Conservation (phyloP, 64 coral and sea anemone species). For the Catalaphyllia jardinei region DNA sequence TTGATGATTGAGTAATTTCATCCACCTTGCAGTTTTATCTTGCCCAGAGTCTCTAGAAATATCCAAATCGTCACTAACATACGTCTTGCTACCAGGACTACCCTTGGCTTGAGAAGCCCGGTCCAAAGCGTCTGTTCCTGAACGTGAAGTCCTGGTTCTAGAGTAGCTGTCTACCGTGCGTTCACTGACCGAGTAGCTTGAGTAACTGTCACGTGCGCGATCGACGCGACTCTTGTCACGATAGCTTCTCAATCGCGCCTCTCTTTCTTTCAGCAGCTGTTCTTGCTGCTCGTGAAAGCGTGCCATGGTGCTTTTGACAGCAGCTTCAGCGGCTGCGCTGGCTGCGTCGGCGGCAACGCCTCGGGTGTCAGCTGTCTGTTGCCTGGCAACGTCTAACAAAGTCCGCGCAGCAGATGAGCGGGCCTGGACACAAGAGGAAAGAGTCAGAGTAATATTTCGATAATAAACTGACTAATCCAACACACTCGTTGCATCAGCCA, state of each 20-base stretch:
- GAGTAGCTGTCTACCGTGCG: constrained; percentile 31
- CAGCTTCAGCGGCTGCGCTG: constrained; percentile 81
- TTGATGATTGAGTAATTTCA: background rate
- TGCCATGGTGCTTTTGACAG: constrained; percentile 68
- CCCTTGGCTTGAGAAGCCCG: constrained; percentile 7
- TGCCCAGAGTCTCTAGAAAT: constrained; percentile 7
- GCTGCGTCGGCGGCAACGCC: constrained; percentile 67
- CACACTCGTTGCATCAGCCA: too few relatives aligned
- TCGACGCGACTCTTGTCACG: constrained; percentile 26
- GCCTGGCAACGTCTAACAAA: constrained; percentile 71
- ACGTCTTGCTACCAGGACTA: background rate
- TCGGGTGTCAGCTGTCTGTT: constrained; percentile 61
- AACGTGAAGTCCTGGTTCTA: constrained; percentile 40
- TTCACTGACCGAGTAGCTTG: constrained; percentile 29
- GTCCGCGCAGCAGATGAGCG: constrained; percentile 74
- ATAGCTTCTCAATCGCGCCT: background rate
- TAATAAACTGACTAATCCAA: too few relatives aligned
- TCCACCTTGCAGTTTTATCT: constrained; percentile 24
- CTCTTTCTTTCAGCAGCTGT: constrained; percentile 29
- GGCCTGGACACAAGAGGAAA: constrained; percentile 38
- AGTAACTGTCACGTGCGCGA: constrained; percentile 43
- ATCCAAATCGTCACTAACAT: background rate
- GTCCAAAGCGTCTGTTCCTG: constrained; percentile 13
- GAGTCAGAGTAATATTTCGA: too few relatives aligned
- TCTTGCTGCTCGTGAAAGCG: constrained; percentile 64